These are phyloP conservation scores for Caenorhabditis sulstoni DNA, from an alignment of 2,888 invertebrate species.

Conservation along the genomic window DNA sequence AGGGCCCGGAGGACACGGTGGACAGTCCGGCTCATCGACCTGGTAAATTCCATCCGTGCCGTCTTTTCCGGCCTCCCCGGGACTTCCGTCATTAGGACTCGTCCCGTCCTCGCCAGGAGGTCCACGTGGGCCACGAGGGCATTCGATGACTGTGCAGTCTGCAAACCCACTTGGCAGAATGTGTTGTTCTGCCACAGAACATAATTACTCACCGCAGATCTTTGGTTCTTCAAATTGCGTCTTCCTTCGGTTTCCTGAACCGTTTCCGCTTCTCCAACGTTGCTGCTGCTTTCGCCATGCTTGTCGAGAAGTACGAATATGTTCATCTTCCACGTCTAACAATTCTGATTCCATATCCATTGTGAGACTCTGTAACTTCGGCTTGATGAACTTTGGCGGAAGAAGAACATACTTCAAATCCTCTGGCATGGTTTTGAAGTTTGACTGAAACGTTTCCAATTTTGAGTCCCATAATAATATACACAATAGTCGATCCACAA, in stretches of 20 bases:
- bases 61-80: slow-evolving; percentile 62
- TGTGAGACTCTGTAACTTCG: slow-evolving; percentile 32
- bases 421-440: slow-evolving; percentile 32
- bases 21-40: slow-evolving; percentile 64
- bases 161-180: slow-evolving; percentile 3
- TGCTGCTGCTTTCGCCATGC: slow-evolving; percentile 51
- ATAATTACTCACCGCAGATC: slow-evolving; percentile 56
- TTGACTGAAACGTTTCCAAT: slow-evolving; percentile 28
- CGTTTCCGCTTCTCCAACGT: slow-evolving; percentile 46
- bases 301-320: slow-evolving; percentile 49
- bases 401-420: slow-evolving; percentile 47
- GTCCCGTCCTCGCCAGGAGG: slow-evolving; percentile 65
- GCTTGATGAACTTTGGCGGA: too few relatives aligned
- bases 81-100: slow-evolving; percentile 58
- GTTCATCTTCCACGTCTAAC: slow-evolving; percentile 42
- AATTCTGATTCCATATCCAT: slow-evolving; percentile 31
- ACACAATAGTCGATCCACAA: slow-evolving; percentile 38
- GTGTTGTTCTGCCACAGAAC: not conserved
- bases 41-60: slow-evolving; percentile 66
- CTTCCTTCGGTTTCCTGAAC: slow-evolving; percentile 21
- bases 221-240: slow-evolving; percentile 53
- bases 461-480: slow-evolving; percentile 39
- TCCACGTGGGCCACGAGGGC: slow-evolving; percentile 66
- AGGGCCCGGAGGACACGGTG: slow-evolving; percentile 65
- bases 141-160: slow-evolving; percentile 68